Conservation (phyloP, 1,140 invertebrate genomes). For the Anastrepha ludens region DNA sequence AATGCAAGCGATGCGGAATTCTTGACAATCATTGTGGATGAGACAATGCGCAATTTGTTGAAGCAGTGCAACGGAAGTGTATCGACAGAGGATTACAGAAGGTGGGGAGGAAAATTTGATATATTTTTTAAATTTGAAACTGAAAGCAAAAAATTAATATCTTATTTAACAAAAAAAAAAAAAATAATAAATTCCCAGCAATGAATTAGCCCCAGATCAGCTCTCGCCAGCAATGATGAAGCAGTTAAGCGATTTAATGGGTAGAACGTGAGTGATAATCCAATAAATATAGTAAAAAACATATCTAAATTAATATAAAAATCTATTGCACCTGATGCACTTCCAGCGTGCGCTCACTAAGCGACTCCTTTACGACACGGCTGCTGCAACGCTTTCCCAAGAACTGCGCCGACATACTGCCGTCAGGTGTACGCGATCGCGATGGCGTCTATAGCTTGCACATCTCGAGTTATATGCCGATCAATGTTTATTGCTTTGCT, state of each 20-base stretch:
- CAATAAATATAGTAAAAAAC: not conserved
- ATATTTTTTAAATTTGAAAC: not conserved
- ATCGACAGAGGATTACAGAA: not conserved
- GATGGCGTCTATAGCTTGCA: constrained; percentile 26
- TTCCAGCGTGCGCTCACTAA: not conserved
- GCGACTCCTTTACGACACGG: constrained; percentile 26
- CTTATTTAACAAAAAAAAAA: not conserved
- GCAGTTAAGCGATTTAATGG: constrained; percentile 25
- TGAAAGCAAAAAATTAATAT: not conserved
- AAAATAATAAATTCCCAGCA: not conserved
- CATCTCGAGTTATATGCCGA: constrained; percentile 27
- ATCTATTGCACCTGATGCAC: not conserved
- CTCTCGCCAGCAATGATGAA: not conserved
- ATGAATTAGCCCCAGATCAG: not conserved
- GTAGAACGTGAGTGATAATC: constrained; percentile 5
- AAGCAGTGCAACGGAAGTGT: constrained; percentile 17
- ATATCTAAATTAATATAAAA: not conserved
- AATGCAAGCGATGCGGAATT: constrained; percentile 14
- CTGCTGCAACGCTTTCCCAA: constrained; percentile 23
- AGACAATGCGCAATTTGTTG: constrained; percentile 16
- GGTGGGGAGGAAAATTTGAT: not conserved
- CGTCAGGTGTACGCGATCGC: not conserved
- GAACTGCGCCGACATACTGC: constrained; percentile 21
- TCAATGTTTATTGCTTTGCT: constrained; percentile 25
- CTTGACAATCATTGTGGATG: constrained; percentile 20